phyloP scores from a whole-genome alignment of 2,888 invertebrate species.

The Parochlus steinenii region DNA sequence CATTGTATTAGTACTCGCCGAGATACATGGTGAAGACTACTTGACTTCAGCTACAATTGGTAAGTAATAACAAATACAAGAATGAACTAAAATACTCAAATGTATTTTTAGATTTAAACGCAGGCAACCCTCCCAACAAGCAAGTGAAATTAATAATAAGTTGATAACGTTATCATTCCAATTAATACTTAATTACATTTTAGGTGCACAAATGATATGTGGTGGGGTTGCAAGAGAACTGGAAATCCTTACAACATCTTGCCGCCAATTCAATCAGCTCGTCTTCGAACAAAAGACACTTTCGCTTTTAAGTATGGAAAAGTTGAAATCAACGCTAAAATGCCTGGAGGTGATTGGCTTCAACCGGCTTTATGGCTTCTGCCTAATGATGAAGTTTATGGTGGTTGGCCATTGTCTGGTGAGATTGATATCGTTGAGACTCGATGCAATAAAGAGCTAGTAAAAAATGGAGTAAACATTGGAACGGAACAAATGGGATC shows the following conservation, averaged over 20 bases:
- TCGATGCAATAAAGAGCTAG: conserved; percentile 39
- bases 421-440: conserved; percentile 55
- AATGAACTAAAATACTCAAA: no score
- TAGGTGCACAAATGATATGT: conserved; percentile 39
- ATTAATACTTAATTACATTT: no score
- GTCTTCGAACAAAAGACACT: conserved; percentile 41
- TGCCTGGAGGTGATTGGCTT: conserved; percentile 55
- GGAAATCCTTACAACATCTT: conserved; percentile 35
- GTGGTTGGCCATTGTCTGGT: conserved; percentile 52
- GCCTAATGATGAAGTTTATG: conserved; percentile 45
- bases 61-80: conserved; percentile 25
- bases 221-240: conserved; percentile 40
- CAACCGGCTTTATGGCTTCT: conserved; percentile 45
- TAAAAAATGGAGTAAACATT: conserved; percentile 31
- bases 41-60: conserved; percentile 39
- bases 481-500: conserved; percentile 40
- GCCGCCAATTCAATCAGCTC: conserved; percentile 50
- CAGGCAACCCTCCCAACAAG: no score
- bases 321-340: conserved; percentile 45
- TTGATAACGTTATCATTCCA: no score
- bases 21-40: conserved; percentile 36
- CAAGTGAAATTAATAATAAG: no score
- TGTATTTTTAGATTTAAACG: no score
- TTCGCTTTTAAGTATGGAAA: conserved; percentile 49
- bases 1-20: no score